Base-by-base conservation (phyloP, 2,113 vertebrate genomes). In the Oncorhynchus tshawytscha region DNA sequence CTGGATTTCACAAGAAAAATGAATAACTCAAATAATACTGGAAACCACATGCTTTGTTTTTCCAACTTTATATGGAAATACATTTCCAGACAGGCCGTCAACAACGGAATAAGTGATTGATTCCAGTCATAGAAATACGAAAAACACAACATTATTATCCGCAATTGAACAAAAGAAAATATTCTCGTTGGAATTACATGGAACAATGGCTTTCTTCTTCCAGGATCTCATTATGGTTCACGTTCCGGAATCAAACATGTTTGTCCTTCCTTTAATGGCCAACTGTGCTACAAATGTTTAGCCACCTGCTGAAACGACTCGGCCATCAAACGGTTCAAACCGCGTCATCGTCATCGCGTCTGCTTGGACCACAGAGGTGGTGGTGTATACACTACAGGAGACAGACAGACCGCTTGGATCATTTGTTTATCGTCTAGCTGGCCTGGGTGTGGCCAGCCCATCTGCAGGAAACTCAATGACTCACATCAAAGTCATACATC, bases 281-380 rank as follows among this genome's bases (percentile, higher is more conserved):
- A 15, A 13, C 70, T 29, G 72, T 60, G 60, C 72, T 70, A 34
- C 70, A 68, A 45, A 81, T 78, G 74, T 78, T 81, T 75, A 86
- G 80, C 80, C 89, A 91, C 91, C 91, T 92, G 88, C 82, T 81
- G 70, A 22, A 1, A 67, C 49, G 57, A 76, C 27, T 78, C 9
- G 22, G 75, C 84, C 80, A 82, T 81, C 49, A 45, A 57, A 70
- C 71, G 8, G 59, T 74, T 68, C 11, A 51, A 51, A 15, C 49
- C 49, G 15, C 39, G 4, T 34, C 31, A 16, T 16, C 15, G 4
- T 72, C 75, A 72, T 82, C 81, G 83, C 85, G 89, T 86, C 78
- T 86, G 83, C 76, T 22, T 13, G 73, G 66, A 51, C 80, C 49
- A 64, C 49, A 0, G 73, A 77, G 76, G 75, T 39, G 57, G 20